Base-by-base conservation (phyloP, 2,113 vertebrate genomes). In the Phyllopteryx taeniolatus region DNA sequence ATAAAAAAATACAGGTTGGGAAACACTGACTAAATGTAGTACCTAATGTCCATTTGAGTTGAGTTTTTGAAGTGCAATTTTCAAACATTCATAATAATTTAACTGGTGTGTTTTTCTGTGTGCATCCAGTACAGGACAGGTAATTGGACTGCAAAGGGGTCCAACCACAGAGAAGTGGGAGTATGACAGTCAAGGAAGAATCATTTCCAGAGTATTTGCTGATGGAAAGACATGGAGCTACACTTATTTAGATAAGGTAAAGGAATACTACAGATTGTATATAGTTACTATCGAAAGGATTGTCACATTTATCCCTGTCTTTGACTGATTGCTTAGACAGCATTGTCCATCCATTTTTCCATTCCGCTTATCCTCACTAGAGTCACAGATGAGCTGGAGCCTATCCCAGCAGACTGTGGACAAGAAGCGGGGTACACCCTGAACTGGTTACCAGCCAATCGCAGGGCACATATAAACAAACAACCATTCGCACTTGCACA, bases 221-320 rank as follows among this genome's bases (percentile, higher is more conserved):
- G 98, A 99, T 57, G 96, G 95, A 15, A 99, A 98, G 91, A 97
- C 92, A 0, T 99, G 98, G 98, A 98, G 96, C 85, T 99, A 98
- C 92, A 99, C 96, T 0, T 99, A 99, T 79, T 85, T 98, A 80
- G 98, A 99, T 80, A 98, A 99, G 96, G 98, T 99, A 81, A 49
- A 72, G 70, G 4, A 57, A 4, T 5, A 68, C n/a, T 11, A 53
- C 39, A 6, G 0, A 60, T 13, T 42, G 10, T 43, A 63, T 42
- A 63, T 35, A 42, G 3, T 20, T 42, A n/a, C 35, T 63, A 42
- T 63, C 14, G 19, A 42, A 2, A 42, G 15, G 15, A 62, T 42
- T 10, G 8, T 62, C 35, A 19, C 61, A 42, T 42, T 63, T 14
- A 35, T 33, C 2, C 33, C 33, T 63, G 35, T 43, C n/a, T 20